Evolutionary conservation across 2,797 vertebrate species (phyloP), one percentile per base, ranked within the genome.

Genomic region (Parambassis ranga): DNA sequence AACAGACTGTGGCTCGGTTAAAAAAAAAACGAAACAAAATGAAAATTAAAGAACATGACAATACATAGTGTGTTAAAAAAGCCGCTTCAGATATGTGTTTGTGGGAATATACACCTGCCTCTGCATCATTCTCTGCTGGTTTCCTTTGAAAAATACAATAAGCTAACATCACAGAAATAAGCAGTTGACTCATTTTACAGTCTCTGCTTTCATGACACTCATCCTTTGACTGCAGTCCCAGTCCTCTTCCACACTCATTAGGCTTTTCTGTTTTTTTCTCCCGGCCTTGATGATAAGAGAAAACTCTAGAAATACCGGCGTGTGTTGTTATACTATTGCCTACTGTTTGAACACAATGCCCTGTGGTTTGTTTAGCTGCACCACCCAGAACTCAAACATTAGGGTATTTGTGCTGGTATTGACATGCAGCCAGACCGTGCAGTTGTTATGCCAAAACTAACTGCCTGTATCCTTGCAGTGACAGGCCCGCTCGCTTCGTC

Each of bases 381-480:
- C 69, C 77, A 77, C 76, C 81, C 74, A 77, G 65, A 85, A 81
- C 39, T 79, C 84, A 87, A 85, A 87, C 86, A 85, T 71, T 39
- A 53, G 69, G 51, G 47, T 85, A 75, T 87, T 85, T 86, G 83
- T 62, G 49, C 33, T 65, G 23, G 19, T 61, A 56, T 68, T 85
- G 84, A 87, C 75, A 78, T 53, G 14, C 65, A 24, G 69, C 69
- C 71, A 75, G 71, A 49, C 57, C 62, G 58, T 37, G 48, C 62
- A 28, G 41, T n/a, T 19, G 61, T 55, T 49, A 31, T 50, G 81
- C 84, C 84, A 85, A 88, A 87, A 79, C 76, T 72, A 89, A 79
- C 79, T 46, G 61, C 26, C 59, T 69, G 67, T 60, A 76, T 72
- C 67, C 79, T 85, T 53, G 37, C 46, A 50, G 78, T 60, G 50